phyloP scores from a whole-genome alignment of 2,797 vertebrate species.

The Mareca strepera region DNA sequence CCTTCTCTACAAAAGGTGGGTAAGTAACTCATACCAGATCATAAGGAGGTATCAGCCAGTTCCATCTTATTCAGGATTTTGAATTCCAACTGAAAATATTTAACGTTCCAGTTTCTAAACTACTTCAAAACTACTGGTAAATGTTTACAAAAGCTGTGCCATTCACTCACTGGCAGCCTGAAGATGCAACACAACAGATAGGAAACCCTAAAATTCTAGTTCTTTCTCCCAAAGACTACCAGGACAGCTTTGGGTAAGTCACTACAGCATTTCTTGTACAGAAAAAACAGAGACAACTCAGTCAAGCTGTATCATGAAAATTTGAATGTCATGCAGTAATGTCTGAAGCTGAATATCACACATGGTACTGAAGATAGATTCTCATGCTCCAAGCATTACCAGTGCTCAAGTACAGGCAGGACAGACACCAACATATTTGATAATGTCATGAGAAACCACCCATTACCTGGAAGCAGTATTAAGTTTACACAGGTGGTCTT shows the following conservation, averaged over 20 bases:
- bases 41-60: neutral
- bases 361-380: rapidly evolving
- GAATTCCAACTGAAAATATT: neutral
- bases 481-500: neutral
- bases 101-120: neutral
- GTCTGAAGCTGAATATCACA: neutral
- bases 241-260: neutral
- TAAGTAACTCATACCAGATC: neutral
- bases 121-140: neutral
- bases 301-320: neutral
- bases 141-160: neutral
- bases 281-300: neutral
- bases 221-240: neutral
- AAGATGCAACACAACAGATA: neutral
- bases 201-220: neutral
- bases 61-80: neutral
- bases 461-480: neutral
- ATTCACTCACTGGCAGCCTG: neutral
- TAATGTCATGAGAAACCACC: neutral
- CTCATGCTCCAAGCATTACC: neutral
- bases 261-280: neutral
- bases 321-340: neutral
- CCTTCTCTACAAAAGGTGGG: rapidly evolving
- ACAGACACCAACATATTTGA: neutral
- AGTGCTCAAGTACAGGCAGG: neutral